phyloP scores from a whole-genome alignment of 1,140 invertebrate genomes.

The Andricus grossulariae region DNA sequence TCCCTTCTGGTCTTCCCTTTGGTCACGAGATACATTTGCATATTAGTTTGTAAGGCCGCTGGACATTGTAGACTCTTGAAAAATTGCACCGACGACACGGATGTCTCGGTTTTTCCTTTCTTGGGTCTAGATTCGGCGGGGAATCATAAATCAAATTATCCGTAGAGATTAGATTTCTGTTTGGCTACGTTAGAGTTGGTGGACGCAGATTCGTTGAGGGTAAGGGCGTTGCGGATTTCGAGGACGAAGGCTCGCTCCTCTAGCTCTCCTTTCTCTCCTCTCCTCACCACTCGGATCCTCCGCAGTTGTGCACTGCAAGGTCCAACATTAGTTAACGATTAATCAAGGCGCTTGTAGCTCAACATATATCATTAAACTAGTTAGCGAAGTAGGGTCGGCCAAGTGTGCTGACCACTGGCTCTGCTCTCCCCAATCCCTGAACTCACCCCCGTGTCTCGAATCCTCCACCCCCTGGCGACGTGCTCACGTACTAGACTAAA shows the following conservation, averaged over 20 bases:
- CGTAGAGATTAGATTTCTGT: conserved; percentile 72
- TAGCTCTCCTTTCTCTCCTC: conserved; percentile 51
- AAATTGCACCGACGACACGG: conserved; percentile 62
- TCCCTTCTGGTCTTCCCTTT: too few relatives aligned
- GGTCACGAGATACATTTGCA: too few relatives aligned
- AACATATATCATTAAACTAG: conserved; percentile 78
- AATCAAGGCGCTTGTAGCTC: conserved; percentile 77
- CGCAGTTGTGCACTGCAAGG: conserved; percentile 68
- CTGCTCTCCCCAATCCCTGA: conserved; percentile 61
- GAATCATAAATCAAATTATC: conserved; percentile 71
- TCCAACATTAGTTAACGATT: conserved; percentile 77
- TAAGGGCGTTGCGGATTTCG: conserved; percentile 59
- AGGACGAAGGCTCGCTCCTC: conserved; percentile 52
- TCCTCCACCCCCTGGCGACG: conserved; percentile 64
- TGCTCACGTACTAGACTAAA: conserved; percentile 71
- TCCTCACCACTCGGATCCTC: conserved; percentile 53
- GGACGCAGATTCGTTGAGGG: conserved; percentile 42
- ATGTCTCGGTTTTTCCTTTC: conserved; percentile 33
- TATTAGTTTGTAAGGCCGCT: too few relatives aligned
- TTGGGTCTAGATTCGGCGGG: background rate
- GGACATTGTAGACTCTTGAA: conserved; percentile 25
- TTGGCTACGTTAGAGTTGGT: conserved; percentile 63
- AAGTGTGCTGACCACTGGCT: conserved; percentile 76
- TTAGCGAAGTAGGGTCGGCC: conserved; percentile 77
- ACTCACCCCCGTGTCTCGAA: conserved; percentile 56